A percentile compares a stretch with the other conserved stretches of the same genome.
Evolutionary conservation across 2,797 vertebrate genomes (phyloP).

Genomic region (Aselliscus stoliczkanus): DNA sequence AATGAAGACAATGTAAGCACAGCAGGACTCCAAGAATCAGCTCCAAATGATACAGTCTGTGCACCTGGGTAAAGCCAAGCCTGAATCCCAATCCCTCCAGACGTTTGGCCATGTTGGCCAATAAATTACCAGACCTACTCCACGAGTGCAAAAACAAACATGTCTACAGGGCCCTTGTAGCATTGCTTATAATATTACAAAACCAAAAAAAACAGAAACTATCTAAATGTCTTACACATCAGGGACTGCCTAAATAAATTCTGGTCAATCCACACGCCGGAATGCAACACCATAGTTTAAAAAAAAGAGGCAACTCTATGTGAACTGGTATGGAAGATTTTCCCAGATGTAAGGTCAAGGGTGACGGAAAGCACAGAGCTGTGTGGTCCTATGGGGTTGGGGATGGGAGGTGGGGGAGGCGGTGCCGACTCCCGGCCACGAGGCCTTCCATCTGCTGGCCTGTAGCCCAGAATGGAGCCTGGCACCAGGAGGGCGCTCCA

Average conservation of each 20-base stretch:
- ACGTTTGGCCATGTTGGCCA: neutral
- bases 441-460: neutral
- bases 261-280: neutral
- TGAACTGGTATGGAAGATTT: neutral
- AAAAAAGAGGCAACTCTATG: neutral
- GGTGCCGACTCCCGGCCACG: neutral
- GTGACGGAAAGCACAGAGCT: neutral
- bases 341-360: neutral
- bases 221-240: neutral
- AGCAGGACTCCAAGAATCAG: neutral
- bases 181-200: neutral
- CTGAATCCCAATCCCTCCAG: neutral
- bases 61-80: neutral
- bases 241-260: neutral
- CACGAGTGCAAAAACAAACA: neutral
- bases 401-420: accelerated
- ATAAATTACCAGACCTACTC: neutral
- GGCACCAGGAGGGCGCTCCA: neutral
- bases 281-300: neutral
- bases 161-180: too few species aligned
- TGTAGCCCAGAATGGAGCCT: neutral
- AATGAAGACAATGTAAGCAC: neutral
- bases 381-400: accelerated
- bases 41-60: neutral
- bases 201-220: neutral